Evolutionary conservation across 1,140 invertebrate genomes (phyloP), one percentile per base, ranked within the genome.

Genomic region (Matsumurasca onukii): DNA sequence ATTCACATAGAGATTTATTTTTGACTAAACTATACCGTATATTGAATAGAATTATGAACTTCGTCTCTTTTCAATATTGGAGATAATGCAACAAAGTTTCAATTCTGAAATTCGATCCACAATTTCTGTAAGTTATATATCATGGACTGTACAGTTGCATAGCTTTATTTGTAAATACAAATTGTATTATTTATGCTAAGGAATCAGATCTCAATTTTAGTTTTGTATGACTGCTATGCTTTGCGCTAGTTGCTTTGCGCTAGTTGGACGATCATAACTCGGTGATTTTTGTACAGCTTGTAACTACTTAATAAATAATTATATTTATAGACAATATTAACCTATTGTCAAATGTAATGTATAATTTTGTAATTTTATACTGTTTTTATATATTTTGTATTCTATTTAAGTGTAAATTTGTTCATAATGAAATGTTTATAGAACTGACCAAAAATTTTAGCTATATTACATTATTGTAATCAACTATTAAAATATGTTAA

Each of bases 371-470:
- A 39, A 39, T 39, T 39, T 39, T 39, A 39, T 39, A 39, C 34
- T 9, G 17, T 59, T 52, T 52, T 52, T 5, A 12, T 52, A 52
- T 52, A 52, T 52, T 52, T 59, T 59, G 22, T 59, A 59, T 59
- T 5, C 30, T 15, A 27, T 59, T 59, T 59, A 27, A 27, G 12
- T 59, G 2, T 59, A 59, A 59, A 22, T 59, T 9, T 59, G 55
- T 59, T 59, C 30, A 29, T 59, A 59, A 59, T 27, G 49, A 52
- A 52, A 52, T 27, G 3, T 59, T 59, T 59, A 59, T 59, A 59
- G 30, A 24, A 59, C 5, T 59, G 55, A 59, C 55, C 55, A 59
- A 59, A 59, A 25, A 29, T 27, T 13, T n/a, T n/a, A 27, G 55
- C 24, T 59, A 59, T 59, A 27, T 59, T 27, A 20, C 49, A 59